phyloP scores from a whole-genome alignment of 2,888 invertebrate species.

The Caenorhabditis auriculariae region DNA sequence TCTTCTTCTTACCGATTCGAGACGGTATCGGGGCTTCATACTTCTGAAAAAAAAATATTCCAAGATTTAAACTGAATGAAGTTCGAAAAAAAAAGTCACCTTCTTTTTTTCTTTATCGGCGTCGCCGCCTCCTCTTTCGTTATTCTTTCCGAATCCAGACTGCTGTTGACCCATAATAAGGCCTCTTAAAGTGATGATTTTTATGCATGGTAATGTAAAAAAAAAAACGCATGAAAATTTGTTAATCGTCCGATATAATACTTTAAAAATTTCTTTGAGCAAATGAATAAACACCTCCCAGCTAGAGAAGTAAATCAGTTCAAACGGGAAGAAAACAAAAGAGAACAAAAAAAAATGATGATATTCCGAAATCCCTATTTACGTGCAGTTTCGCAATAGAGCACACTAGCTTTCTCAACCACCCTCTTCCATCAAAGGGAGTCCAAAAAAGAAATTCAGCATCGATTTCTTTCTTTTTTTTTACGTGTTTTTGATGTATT shows the following conservation, averaged over 20 bases:
- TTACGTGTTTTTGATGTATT: too few species aligned
- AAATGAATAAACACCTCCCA: neutral
- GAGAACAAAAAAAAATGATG: constrained; percentile 8
- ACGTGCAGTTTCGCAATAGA: too few species aligned
- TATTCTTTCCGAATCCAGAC: constrained; percentile 41
- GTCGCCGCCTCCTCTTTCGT: constrained; percentile 52
- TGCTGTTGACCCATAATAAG: constrained; percentile 49
- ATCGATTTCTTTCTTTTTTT: too few species aligned
- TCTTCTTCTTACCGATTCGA: constrained; percentile 85
- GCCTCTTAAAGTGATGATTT: neutral
- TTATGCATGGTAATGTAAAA: too few species aligned
- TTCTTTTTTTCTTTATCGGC: constrained; percentile 82
- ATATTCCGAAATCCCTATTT: constrained; percentile 21
- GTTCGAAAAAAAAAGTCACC: too few species aligned
- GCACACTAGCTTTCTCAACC: too few species aligned
- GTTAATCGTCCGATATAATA: too few species aligned
- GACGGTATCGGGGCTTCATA: constrained; percentile 99
- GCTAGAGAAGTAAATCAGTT: neutral
- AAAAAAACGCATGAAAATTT: too few species aligned
- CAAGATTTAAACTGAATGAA: too few species aligned
- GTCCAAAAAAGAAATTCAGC: too few species aligned
- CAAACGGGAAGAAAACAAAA: neutral
- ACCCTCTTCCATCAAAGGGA: too few species aligned
- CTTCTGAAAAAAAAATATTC: constrained; percentile 69
- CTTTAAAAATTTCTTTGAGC: too few species aligned